Evolutionary conservation across 2,797 vertebrate species (phyloP), one percentile per base, ranked within the genome.

Genomic region (Mallotus villosus): DNA sequence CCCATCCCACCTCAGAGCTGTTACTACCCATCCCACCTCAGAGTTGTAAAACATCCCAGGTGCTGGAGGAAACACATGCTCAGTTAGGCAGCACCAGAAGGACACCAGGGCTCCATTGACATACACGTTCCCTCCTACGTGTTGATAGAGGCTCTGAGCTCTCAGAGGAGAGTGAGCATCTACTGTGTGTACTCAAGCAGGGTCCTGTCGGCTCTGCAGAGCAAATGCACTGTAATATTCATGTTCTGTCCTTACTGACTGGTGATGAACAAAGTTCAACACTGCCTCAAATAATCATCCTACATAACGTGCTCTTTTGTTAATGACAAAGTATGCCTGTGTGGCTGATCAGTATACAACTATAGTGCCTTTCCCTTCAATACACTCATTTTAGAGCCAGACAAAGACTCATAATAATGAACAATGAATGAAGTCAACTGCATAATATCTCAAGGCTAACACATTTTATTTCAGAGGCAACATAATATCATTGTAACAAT

Each of bases 161-260:
- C n/a, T 74, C 70, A 79, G 79, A 85, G 80, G 60, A 69, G 63
- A 73, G 61, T 66, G 74, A 73, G 8, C 32, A 74, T 66, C 6
- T 41, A 59, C 73, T 25, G 69, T 74, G 67, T 75, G 78, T 76
- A 73, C 72, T 29, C 60, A 34, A 34, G 62, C 73, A 65, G 65
- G 81, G 67, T 6, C 73, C 70, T 62, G 72, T 74, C 71, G 73
- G 73, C 57, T 66, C 24, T 27, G 16, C 12, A 53, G 55, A 46
- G 22, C 46, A 49, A 9, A 49, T 8, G 32, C 32, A 6, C 0
- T 34, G 32, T 34, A 34, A 34, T 34, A 34, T 34, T 34, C 1
- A 34, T 34, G 32, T 34, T 34, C 32, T 8, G 5, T 34, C 7
- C 32, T 34, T 7, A 34, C 32, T 34, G 32, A 34, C 32, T 34